These are phyloP conservation scores for Sebastes matsubarae DNA, from an alignment of 2,797 vertebrate genomes.

Conservation along the genomic window DNA sequence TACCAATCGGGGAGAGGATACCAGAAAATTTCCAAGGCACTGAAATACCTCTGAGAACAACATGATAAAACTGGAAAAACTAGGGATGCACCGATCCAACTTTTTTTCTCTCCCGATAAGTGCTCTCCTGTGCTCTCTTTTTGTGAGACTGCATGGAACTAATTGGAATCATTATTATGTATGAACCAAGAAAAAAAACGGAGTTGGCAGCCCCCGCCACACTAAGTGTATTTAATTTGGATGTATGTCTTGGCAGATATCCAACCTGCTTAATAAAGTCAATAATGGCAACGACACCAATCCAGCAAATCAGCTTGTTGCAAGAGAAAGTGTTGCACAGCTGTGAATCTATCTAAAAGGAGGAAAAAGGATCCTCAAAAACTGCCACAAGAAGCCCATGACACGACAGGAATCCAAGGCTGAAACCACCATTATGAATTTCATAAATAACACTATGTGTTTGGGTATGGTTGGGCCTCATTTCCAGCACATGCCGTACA, in stretches of 20 bases:
- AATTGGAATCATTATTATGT: not conserved
- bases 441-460: not conserved
- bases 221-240: not conserved
- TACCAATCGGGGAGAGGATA: not conserved
- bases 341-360: not conserved
- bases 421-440: not conserved
- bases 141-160: not conserved
- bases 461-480: not conserved
- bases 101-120: not conserved
- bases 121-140: not conserved
- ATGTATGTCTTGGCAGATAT: not conserved
- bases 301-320: not conserved
- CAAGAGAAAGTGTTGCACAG: not conserved
- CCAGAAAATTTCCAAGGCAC: constrained; percentile 4
- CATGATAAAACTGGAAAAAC: not conserved
- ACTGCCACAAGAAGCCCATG: not conserved
- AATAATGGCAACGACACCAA: not conserved
- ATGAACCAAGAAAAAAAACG: not conserved
- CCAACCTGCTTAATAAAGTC: not conserved
- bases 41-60: not conserved
- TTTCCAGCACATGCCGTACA: not conserved
- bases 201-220: not conserved
- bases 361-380: not conserved
- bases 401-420: not conserved
- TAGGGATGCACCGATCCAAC: not conserved